Conservation (phyloP, 2,113 vertebrate genomes). For the Boleophthalmus pectinirostris region DNA sequence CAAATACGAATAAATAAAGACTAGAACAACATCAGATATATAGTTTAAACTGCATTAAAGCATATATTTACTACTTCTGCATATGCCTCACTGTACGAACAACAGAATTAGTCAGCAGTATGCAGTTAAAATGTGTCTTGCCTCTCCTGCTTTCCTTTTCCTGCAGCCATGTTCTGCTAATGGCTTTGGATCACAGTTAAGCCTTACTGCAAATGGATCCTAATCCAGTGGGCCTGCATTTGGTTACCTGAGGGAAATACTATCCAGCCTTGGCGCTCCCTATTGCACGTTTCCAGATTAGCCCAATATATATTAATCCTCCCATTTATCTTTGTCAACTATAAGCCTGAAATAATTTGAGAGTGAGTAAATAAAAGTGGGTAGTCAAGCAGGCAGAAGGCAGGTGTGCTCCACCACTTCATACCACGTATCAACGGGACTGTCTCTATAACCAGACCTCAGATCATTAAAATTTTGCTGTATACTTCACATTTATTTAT, state of each 20-base stretch:
- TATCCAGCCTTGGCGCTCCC: conserved; percentile 80
- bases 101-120: conserved; percentile 81
- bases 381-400: conserved; percentile 79
- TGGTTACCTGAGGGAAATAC: conserved; percentile 98
- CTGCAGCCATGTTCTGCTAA: conserved; percentile 86
- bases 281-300: conserved; percentile 82
- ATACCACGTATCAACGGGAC: conserved; percentile 78
- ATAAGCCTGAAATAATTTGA: conserved; percentile 91
- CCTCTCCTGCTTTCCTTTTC: conserved; percentile 61
- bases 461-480: too few relatives aligned
- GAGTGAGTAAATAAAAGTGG: conserved; percentile 88
- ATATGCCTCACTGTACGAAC: background rate
- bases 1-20: background rate
- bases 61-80: background rate
- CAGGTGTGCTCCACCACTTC: conserved; percentile 84
- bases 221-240: conserved; percentile 94
- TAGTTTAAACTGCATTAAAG: background rate
- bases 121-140: conserved; percentile 83
- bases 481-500: too few relatives aligned
- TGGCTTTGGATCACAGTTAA: conserved; percentile 90
- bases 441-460: conserved; percentile 74
- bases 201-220: conserved; percentile 94
- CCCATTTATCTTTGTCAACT: conserved; percentile 98
- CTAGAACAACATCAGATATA: background rate
- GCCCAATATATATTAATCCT: conserved; percentile 99